Evolutionary conservation across 2,888 invertebrate species (phyloP), one percentile per base, ranked within the genome.

Genomic region (Amphipyra tragopoginis): DNA sequence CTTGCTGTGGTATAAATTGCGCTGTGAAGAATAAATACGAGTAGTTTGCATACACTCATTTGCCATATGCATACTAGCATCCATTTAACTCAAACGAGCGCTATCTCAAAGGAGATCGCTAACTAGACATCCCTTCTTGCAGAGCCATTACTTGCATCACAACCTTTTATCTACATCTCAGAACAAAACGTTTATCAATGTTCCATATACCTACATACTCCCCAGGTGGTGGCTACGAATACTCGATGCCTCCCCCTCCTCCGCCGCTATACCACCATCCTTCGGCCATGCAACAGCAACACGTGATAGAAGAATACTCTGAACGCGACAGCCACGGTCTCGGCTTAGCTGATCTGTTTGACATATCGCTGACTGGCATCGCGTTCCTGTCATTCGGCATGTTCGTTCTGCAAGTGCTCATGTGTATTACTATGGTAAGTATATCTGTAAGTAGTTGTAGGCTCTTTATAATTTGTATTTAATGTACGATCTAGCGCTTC

Each of bases 341-440:
- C 21, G 96, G 96, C 0, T 86, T 97, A 26, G 96, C 96, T 9
- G 97, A 98, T 77, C 95, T 98, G 40, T 97, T 97, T 77, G 97
- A 98, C 65, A 96, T 98, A 64, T 97, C 97, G 0, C 92, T 98
- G 26, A 98, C 98, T 0, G 97, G 97, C 0, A 94, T 98, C 39
- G 98, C 98, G 0, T 98, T 97, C 82, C 87, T 98, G 9, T 97
- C 97, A 0, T 98, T 98, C 79, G 97, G 97, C 34, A 96, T 97
- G 93, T 98, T 98, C 78, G 93, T 97, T 11, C 93, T 98, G 47
- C 97, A 98, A 86, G 96, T 98, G 11, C 93, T 97, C 8, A 97
- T 98, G 96, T 97, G 97, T 82, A 96, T 97, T 50, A 95, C 96
- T 77, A 93, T 95, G 92, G 97, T 97, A 82, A 89, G 94, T 84